Base-by-base conservation (phyloP, 1,140 invertebrate genomes). In the Dendrolimus kikuchii region DNA sequence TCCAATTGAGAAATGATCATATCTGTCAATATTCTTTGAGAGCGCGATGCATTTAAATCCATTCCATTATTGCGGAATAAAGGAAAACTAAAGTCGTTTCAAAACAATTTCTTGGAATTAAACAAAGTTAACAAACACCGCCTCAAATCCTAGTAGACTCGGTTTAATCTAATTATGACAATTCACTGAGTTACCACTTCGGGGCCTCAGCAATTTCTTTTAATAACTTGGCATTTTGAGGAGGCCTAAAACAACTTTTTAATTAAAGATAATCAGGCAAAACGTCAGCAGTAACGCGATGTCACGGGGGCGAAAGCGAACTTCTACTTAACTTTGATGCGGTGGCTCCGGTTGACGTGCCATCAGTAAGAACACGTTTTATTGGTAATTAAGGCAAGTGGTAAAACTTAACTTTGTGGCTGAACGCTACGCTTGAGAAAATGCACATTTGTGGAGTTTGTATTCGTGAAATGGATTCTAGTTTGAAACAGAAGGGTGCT, bases 1-100 rank as follows among this genome's bases (percentile, higher is more conserved):
- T 84, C 80, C 79, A 86, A 84, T 84, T 62, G 74, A 82, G 71
- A 82, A 81, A 77, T 80, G 79, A 82, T 82, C 79, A 84, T 86
- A 84, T 80, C 73, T 82, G 79, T 84, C 81, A 86, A 86, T 82
- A 86, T 82, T 77, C 72, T 72, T 78, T 65, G 73, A 74, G 66
- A 66, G 76, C 68, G 73, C 69, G 64, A 78, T 79, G 71, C 71
- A 66, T 80, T 80, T 74, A 75, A 74, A 74, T 50, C 70, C 60
- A 62, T 62, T 74, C 53, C 62, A 61, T 59, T 64, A 61, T 60
- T 49, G 40, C 48, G 53, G 59, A 70, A 56, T 68, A 71, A 60
- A 60, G 48, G 44, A 47, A 53, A 54, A 58, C 40, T 50, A 41
- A 41, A 56, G 40, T 53, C 38, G 36, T 48, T 45, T 51, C n/a